Conservation (phyloP, 1,140 invertebrate species). For the Panulirus ornatus region DNA sequence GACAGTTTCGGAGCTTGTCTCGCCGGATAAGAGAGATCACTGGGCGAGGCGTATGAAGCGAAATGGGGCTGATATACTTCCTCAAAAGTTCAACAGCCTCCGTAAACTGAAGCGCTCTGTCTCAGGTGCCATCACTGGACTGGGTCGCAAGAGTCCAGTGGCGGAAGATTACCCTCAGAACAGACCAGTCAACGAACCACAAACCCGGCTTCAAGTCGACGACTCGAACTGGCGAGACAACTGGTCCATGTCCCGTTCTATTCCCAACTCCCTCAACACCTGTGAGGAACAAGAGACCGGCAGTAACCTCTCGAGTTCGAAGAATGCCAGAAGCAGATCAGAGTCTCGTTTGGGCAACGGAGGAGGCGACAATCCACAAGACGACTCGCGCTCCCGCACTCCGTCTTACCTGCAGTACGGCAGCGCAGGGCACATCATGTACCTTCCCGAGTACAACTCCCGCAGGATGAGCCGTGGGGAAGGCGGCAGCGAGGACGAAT, state of each 20-base stretch:
- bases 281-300: constrained; percentile 77
- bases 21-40: constrained; percentile 56
- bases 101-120: constrained; percentile 81
- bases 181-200: constrained; percentile 50
- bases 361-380: background rate
- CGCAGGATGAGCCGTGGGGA: constrained; percentile 75
- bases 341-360: constrained; percentile 40
- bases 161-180: constrained; percentile 52
- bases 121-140: constrained; percentile 82
- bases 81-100: constrained; percentile 74
- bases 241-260: constrained; percentile 85
- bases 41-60: constrained; percentile 64
- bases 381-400: constrained; percentile 55
- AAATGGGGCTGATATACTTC: constrained; percentile 16
- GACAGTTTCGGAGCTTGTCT: constrained; percentile 56
- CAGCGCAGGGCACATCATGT: constrained; percentile 82
- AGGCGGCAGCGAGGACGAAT: constrained; percentile 75
- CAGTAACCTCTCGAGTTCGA: constrained; percentile 51
- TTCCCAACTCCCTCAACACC: constrained; percentile 87
- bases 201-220: constrained; percentile 25
- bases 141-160: constrained; percentile 38
- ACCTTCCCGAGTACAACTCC: constrained; percentile 84
- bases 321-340: constrained; percentile 48
- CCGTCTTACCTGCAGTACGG: constrained; percentile 65
- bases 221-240: constrained; percentile 76